phyloP scores from a whole-genome alignment of 2,113 vertebrate genomes.

The Cyprinodon brontotheroides region DNA sequence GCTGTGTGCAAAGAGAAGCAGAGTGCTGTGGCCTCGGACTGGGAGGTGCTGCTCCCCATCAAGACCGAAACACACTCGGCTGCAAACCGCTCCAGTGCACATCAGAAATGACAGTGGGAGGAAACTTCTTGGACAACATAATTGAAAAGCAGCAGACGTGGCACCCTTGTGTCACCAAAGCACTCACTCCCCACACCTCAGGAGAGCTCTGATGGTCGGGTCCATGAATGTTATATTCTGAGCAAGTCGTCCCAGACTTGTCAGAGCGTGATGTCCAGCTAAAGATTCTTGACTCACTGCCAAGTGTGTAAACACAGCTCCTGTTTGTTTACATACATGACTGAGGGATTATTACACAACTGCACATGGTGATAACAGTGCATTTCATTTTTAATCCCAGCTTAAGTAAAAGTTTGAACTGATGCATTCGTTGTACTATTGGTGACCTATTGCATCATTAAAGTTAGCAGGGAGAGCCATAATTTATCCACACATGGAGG shows the following conservation, averaged over 20 bases:
- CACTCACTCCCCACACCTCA: constrained; percentile 39
- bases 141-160: constrained; percentile 43
- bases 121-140: constrained; percentile 27
- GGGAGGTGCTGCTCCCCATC: constrained; percentile 16
- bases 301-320: constrained; percentile 28
- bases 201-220: constrained; percentile 18
- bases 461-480: neutral
- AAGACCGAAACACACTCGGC: constrained; percentile 2
- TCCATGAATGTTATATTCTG: constrained; percentile 59
- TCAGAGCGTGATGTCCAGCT: constrained; percentile 34
- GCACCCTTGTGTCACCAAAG: constrained; percentile 35
- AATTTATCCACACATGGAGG: neutral
- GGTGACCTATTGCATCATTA: neutral
- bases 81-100: constrained; percentile 27
- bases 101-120: constrained; percentile 38
- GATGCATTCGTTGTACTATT: neutral
- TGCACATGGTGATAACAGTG: neutral
- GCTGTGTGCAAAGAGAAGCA: constrained; percentile 14
- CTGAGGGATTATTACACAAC: constrained; percentile 11
- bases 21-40: neutral
- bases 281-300: constrained; percentile 38
- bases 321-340: neutral
- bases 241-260: constrained; percentile 27
- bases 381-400: neutral
- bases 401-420: neutral